Base-by-base conservation (phyloP, 2,888 invertebrate species). In the Halocaridina rubra region DNA sequence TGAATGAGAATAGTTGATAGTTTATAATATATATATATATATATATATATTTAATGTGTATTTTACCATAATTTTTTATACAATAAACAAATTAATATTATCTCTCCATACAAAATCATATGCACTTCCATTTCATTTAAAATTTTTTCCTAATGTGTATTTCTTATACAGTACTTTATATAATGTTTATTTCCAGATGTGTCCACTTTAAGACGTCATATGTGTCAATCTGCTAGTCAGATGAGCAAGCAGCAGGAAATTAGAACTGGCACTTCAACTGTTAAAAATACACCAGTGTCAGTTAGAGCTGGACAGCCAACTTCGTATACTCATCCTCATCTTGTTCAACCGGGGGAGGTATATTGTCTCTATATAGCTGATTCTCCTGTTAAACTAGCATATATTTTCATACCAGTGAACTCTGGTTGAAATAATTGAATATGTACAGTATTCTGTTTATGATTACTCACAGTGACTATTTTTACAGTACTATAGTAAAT, bases 291-390 rank as follows among this genome's bases (percentile, higher is more conserved):
- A 27, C 24, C 22, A 19, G 30, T 33, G 27, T 13, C 61, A n/a
- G 7, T 84, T 1, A 32, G 77, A 19, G 64, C 84, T 22, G 87
- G 81, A 0, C 87, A 87, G 71, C 87, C 87, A 29, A 82, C 80
- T 27, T 78, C 82, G 30, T 72, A 69, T 46, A 81, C 87, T 19
- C 88, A 88, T 53, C 87, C 88, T 29, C 88, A 88, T 61, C 61
- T 87, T 7, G 61, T 88, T 16, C 72, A 84, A 19, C 74, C 39
- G 4, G 81, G 85, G n/a, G 86, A 88, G 87, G 27, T 59, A 10
- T 32, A 10, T 13, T 8, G 10, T 7, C 29, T 7, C 27, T 67
- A 10, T 16, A 19, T 53, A 22, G 16, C 24, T 27, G 3, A 46
- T 19, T 74, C 16, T 33, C 5, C 16, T 0, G n/a, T 29, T 4